Evolutionary conservation across 2,888 invertebrate genomes (phyloP).

Genomic region (Phyllotreta striolata): DNA sequence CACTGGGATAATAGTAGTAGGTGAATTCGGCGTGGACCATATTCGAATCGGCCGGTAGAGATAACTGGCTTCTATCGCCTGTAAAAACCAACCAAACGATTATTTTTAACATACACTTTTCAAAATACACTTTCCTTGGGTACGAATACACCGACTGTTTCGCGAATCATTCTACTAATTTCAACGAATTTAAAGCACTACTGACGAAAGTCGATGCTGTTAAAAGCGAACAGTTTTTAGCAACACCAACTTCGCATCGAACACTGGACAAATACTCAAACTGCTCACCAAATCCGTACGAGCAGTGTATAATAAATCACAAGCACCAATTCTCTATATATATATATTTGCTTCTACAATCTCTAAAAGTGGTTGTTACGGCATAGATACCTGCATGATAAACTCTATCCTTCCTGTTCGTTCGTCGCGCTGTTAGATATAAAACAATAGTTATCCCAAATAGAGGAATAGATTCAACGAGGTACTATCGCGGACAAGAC

Average conservation of each 20-base stretch:
- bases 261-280: too few relatives aligned
- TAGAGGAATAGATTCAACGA: too few relatives aligned
- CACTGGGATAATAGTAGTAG: constrained; percentile 95
- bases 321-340: constrained; percentile 1
- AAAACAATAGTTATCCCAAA: constrained; percentile 45
- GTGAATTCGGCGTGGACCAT: constrained; percentile 96
- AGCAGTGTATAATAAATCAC: constrained; percentile 14
- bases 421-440: constrained; percentile 63
- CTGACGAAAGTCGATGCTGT: too few relatives aligned
- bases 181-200: too few relatives aligned
- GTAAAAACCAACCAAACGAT: too few relatives aligned
- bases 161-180: too few relatives aligned
- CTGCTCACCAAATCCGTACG: too few relatives aligned
- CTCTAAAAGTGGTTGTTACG: constrained; percentile 21
- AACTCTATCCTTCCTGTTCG: constrained; percentile 64
- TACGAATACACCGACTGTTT: too few relatives aligned
- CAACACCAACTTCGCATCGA: too few relatives aligned
- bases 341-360: constrained; percentile 25
- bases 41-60: constrained; percentile 88
- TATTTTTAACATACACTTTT: too few relatives aligned
- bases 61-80: constrained; percentile 81
- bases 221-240: too few relatives aligned
- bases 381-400: constrained; percentile 50
- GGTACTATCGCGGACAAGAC: neutral
- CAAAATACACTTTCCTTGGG: too few relatives aligned